phyloP scores from a whole-genome alignment of 2,888 invertebrate species.

The Amorpha juglandis region DNA sequence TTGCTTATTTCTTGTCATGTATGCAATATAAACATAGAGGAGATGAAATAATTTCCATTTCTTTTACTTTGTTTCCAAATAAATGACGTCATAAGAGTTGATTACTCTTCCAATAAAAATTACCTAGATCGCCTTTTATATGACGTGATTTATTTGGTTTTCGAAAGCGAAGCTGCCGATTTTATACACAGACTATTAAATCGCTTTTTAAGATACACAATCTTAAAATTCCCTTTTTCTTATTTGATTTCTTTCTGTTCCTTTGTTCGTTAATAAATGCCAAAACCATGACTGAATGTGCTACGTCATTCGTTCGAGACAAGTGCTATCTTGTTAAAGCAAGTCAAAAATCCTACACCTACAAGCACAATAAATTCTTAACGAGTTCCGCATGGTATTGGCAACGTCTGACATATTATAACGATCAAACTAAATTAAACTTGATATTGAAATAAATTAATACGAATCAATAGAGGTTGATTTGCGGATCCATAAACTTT shows the following conservation, averaged over 20 bases:
- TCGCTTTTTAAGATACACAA: too few species aligned
- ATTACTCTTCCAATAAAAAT: too few species aligned
- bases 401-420: background rate
- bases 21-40: too few species aligned
- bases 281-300: conserved; percentile 1
- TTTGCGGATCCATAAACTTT: background rate
- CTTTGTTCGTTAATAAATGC: background rate
- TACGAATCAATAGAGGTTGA: background rate
- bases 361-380: conserved; percentile 34
- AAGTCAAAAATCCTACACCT: conserved; percentile 28
- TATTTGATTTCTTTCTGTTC: background rate
- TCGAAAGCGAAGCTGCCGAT: background rate
- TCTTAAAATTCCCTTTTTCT: too few species aligned
- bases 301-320: conserved; percentile 5
- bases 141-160: background rate
- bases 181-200: background rate
- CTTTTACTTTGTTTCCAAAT: too few species aligned
- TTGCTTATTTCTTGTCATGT: too few species aligned
- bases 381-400: conserved; percentile 35
- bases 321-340: conserved; percentile 16
- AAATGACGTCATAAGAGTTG: too few species aligned
- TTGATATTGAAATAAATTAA: background rate
- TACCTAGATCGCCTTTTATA: too few species aligned
- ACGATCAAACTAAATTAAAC: conserved; percentile 19
- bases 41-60: too few species aligned